These are phyloP conservation scores for Carapus acus DNA, from an alignment of 2,797 vertebrate genomes.

Conservation along the genomic window DNA sequence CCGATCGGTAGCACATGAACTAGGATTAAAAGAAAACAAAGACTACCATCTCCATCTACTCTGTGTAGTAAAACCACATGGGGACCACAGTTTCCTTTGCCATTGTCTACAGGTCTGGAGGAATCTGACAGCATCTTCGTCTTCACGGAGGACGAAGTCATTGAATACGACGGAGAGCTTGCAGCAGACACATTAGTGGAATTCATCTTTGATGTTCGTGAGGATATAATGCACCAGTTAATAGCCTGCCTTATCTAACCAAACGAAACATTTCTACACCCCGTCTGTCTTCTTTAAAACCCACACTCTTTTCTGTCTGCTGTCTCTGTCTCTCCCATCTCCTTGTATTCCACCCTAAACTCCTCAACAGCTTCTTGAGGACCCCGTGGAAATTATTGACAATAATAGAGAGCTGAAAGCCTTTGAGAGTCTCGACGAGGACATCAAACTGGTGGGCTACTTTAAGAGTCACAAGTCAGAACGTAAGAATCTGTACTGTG, in stretches of 20 bases:
- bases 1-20: too few species aligned
- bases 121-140: slow-evolving; percentile 84
- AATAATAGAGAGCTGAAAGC: slow-evolving; percentile 79
- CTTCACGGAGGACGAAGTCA: slow-evolving; percentile 83
- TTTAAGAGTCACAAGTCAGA: slow-evolving; percentile 90
- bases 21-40: too few species aligned
- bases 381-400: slow-evolving; percentile 84
- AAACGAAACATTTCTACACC: slow-evolving; percentile 11
- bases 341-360: not conserved
- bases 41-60: too few species aligned
- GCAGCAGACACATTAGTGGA: slow-evolving; percentile 86
- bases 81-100: too few species aligned
- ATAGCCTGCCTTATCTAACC: slow-evolving; percentile 46
- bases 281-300: slow-evolving; percentile 12
- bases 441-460: slow-evolving; percentile 89
- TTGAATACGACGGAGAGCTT: slow-evolving; percentile 87
- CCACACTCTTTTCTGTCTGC: slow-evolving; percentile 18
- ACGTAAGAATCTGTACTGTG: slow-evolving; percentile 74
- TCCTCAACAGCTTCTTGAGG: slow-evolving; percentile 81
- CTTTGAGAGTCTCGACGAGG: slow-evolving; percentile 83
- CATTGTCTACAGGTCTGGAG: slow-evolving; percentile 65
- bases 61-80: too few species aligned
- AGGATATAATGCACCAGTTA: slow-evolving; percentile 63
- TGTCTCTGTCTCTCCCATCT: slow-evolving; percentile 7
- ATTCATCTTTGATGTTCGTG: slow-evolving; percentile 85